These are phyloP conservation scores for Protobothrops mucrosquamatus DNA, from an alignment of 2,113 vertebrate species.

Conservation along the genomic window DNA sequence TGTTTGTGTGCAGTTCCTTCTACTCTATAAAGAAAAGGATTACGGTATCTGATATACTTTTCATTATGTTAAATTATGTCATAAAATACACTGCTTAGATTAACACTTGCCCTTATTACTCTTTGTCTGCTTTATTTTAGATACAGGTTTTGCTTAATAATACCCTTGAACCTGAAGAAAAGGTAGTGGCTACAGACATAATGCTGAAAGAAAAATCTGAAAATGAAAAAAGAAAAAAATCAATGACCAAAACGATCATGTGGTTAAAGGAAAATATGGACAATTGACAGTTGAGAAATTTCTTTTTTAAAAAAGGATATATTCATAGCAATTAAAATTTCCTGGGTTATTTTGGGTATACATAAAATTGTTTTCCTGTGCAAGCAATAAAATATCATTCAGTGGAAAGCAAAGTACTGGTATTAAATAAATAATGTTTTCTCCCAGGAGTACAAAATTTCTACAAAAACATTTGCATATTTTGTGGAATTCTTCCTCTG, in stretches of 20 bases:
- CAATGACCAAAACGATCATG: conserved; percentile 36
- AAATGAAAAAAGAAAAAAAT: conserved; percentile 56
- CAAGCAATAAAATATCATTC: neutral
- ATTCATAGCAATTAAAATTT: conserved; percentile 23
- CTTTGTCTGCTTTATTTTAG: conserved; percentile 55
- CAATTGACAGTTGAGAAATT: conserved; percentile 28
- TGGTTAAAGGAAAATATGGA: conserved; percentile 71
- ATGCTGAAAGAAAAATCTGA: conserved; percentile 57
- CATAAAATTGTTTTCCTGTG: neutral
- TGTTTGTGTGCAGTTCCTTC: neutral
- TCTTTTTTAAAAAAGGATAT: neutral
- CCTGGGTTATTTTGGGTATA: neutral
- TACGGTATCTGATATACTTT: neutral
- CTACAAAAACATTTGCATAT: neutral
- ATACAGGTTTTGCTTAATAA: conserved; percentile 69
- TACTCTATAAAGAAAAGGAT: neutral
- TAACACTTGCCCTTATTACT: neutral
- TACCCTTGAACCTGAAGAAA: conserved; percentile 62
- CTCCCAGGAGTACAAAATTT: neutral
- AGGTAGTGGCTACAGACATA: conserved; percentile 26
- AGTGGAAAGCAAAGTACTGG: neutral
- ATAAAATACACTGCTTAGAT: neutral
- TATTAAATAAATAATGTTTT: conserved; percentile 15
- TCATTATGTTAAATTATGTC: neutral
- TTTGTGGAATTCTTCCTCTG: neutral